Evolutionary conservation across 2,888 invertebrate genomes (phyloP).

Genomic region (Drosophila mulleri): DNA sequence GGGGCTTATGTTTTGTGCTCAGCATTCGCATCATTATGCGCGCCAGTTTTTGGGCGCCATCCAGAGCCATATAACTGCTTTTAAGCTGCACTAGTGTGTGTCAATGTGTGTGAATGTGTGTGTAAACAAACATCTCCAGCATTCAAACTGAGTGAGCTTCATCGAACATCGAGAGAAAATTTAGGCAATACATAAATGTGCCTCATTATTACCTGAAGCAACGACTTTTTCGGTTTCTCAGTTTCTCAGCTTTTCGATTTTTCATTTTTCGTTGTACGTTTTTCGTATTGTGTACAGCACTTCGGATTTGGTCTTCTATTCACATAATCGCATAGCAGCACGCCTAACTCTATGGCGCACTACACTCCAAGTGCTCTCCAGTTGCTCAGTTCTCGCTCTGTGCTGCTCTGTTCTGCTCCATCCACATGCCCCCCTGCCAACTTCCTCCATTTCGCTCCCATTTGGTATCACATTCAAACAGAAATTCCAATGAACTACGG

Average conservation of each 20-base stretch:
- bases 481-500: constrained; percentile 58
- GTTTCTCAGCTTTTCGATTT: constrained; percentile 2
- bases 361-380: constrained; percentile 29
- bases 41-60: constrained; percentile 69
- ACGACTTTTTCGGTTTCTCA: constrained; percentile 3
- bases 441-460: constrained; percentile 45
- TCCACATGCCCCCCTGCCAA: constrained; percentile 15
- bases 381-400: constrained; percentile 34
- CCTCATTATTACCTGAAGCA: constrained; percentile 8
- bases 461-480: constrained; percentile 48
- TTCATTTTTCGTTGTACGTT: background rate
- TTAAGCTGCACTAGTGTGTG: background rate
- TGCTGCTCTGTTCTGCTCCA: constrained; percentile 13
- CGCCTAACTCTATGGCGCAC: background rate
- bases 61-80: constrained; percentile 41
- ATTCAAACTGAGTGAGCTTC: constrained; percentile 7
- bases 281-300: constrained; percentile 8
- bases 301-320: constrained; percentile 11
- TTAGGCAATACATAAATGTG: constrained; percentile 6
- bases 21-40: constrained; percentile 66
- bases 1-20: constrained; percentile 53
- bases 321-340: constrained; percentile 12
- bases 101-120: constrained; percentile 5
- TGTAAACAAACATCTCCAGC: constrained; percentile 33
- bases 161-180: constrained; percentile 21